Conservation (phyloP, 1,140 invertebrate genomes). For the Drosophila biarmipes region DNA sequence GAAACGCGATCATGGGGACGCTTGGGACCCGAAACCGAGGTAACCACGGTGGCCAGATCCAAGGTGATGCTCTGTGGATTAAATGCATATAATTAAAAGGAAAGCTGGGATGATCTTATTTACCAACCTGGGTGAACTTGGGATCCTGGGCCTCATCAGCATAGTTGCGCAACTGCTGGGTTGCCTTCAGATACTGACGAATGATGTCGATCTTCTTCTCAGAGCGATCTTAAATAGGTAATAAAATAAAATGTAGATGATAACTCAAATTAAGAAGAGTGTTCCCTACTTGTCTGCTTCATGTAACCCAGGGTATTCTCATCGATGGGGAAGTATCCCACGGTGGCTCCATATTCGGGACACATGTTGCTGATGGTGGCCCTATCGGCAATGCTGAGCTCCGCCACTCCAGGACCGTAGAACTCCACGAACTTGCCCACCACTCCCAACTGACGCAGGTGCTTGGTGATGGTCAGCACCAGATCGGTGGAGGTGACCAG, state of each 20-base stretch:
- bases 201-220: conserved; percentile 93
- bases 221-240: conserved; percentile 89
- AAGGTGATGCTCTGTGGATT: conserved; percentile 90
- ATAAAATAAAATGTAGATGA: neutral
- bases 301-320: conserved; percentile 93
- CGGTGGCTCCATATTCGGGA: conserved; percentile 98
- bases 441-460: conserved; percentile 96
- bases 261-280: neutral
- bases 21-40: conserved; percentile 98
- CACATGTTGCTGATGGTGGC: conserved; percentile 99
- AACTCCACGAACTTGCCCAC: conserved; percentile 99
- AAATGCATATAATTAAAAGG: neutral
- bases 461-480: conserved; percentile 98
- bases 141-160: conserved; percentile 92
- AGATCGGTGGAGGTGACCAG: conserved; percentile 98
- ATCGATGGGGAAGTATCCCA: conserved; percentile 98
- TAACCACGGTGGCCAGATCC: conserved; percentile 95
- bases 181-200: conserved; percentile 92
- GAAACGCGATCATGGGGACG: conserved; percentile 97
- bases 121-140: conserved; percentile 90
- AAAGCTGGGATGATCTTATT: too few species aligned
- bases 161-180: conserved; percentile 94
- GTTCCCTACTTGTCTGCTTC: conserved; percentile 92
- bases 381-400: conserved; percentile 97
- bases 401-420: conserved; percentile 95